A percentile compares a stretch with the other conserved stretches of the same genome.
Conservation (phyloP, 2,113 vertebrate species). For the Rhizomys pruinosus region DNA sequence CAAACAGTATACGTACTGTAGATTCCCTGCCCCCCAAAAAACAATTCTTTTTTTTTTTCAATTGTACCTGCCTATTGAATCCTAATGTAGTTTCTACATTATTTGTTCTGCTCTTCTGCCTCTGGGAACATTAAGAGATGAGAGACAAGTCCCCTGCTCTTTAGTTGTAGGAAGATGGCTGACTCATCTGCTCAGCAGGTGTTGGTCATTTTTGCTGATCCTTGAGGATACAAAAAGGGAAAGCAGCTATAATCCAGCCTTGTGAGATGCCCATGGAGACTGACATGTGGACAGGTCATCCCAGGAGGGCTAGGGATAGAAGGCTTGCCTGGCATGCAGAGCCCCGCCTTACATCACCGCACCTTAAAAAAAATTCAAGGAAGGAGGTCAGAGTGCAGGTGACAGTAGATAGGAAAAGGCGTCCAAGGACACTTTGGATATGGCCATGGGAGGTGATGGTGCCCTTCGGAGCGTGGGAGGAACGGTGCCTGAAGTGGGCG, state of each 20-base stretch:
- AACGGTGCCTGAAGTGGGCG: not conserved
- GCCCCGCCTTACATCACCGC: not conserved
- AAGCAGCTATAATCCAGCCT: not conserved
- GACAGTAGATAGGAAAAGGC: not conserved
- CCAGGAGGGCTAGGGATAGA: not conserved
- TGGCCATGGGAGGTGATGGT: not conserved
- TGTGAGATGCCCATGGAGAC: not conserved
- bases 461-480: not conserved
- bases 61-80: not conserved
- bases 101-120: not conserved
- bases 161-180: not conserved
- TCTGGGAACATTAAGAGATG: not conserved
- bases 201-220: not conserved
- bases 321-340: not conserved
- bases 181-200: not conserved
- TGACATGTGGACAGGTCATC: fast-evolving
- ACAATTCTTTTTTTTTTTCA: not conserved
- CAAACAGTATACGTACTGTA: not conserved
- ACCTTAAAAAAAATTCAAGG: not conserved
- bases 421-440: too few relatives aligned
- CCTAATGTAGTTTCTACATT: not conserved
- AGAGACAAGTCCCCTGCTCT: not conserved
- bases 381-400: not conserved
- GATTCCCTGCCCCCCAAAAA: not conserved
- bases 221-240: not conserved